A percentile compares a stretch with the other conserved stretches of the same genome.
Evolutionary conservation across 2,797 vertebrate species (phyloP).

Genomic region (Pseudochirops cupreus): DNA sequence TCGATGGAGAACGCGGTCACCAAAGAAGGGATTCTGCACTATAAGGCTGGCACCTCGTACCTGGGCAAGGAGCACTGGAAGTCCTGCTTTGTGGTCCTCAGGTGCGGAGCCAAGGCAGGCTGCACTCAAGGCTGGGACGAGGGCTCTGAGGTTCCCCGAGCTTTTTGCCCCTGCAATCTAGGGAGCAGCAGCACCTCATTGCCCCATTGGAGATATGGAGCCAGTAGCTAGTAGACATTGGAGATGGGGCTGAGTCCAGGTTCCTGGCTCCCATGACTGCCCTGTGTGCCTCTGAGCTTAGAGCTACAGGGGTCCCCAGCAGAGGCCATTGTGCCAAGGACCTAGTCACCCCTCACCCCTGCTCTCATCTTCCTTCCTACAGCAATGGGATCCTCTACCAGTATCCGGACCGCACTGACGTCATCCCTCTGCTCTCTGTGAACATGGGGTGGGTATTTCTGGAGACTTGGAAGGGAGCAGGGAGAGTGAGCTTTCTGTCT

Average conservation of each 20-base stretch:
- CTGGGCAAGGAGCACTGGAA: constrained; percentile 98
- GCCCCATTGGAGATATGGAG: too few relatives aligned
- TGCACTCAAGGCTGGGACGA: neutral
- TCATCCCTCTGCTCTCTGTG: constrained; percentile 93
- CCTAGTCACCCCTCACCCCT: neutral
- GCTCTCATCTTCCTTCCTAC: neutral
- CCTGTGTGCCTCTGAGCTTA: too few relatives aligned
- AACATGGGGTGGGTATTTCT: constrained; percentile 93
- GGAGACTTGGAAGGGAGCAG: neutral
- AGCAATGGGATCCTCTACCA: constrained; percentile 96
- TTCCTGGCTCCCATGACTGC: too few relatives aligned
- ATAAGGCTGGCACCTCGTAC: constrained; percentile 93
- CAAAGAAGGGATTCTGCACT: constrained; percentile 94
- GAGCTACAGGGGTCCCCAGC: neutral
- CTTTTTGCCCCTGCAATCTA: neutral
- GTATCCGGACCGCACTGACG: constrained; percentile 93
- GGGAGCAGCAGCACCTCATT: neutral
- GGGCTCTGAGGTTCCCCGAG: too few relatives aligned
- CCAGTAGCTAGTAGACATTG: neutral
- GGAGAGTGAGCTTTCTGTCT: neutral
- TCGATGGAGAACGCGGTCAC: constrained; percentile 79
- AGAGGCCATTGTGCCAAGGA: neutral
- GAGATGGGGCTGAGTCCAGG: too few relatives aligned
- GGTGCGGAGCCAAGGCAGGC: constrained; percentile 83
- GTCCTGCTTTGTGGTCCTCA: constrained; percentile 95